These are phyloP conservation scores for Hydractinia symbiolongicarpus DNA, from an alignment of 30 jellyfish, hydroid and myxozoan genomes.

Conservation along the genomic window DNA sequence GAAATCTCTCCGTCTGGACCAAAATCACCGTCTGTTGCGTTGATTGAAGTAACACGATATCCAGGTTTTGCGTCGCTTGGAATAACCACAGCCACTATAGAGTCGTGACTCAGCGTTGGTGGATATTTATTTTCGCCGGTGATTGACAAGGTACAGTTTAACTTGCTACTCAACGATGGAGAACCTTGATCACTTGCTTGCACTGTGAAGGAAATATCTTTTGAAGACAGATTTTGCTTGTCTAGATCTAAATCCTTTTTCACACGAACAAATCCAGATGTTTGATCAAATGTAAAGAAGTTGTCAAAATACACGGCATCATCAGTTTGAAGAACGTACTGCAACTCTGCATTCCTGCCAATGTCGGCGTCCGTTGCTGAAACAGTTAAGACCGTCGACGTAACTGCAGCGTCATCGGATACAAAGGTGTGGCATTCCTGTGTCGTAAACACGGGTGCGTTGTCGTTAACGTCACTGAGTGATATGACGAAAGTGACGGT, in stretches of 20 bases:
- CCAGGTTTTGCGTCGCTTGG: constrained; percentile 31
- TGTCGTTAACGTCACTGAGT: constrained; percentile 68
- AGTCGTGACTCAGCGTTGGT: constrained; percentile 60
- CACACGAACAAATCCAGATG: constrained; percentile 41
- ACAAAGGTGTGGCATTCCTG: constrained; percentile 30
- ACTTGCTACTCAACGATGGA: constrained; percentile 52
- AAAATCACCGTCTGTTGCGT: constrained; percentile 85
- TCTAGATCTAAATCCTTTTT: constrained; percentile 38
- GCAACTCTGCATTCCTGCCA: constrained; percentile 53
- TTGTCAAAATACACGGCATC: constrained; percentile 21
- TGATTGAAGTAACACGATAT: constrained; percentile 18
- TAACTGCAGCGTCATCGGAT: constrained; percentile 57
- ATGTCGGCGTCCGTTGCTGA: constrained; percentile 67
- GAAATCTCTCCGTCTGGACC: constrained; percentile 69
- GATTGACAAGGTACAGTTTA: constrained; percentile 44
- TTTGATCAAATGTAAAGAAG: constrained; percentile 27
- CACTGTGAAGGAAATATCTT: constrained; percentile 28
- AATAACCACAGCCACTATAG: constrained; percentile 23
- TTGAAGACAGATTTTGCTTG: constrained; percentile 37
- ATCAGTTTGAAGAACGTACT: constrained; percentile 8
- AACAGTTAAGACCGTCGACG: constrained; percentile 35
- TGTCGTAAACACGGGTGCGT: constrained; percentile 45
- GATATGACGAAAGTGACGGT: constrained; percentile 29
- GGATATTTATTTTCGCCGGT: constrained; percentile 41
- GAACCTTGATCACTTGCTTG: constrained; percentile 67